phyloP scores from a whole-genome alignment of 2,113 vertebrate species.

The Caretta caretta region DNA sequence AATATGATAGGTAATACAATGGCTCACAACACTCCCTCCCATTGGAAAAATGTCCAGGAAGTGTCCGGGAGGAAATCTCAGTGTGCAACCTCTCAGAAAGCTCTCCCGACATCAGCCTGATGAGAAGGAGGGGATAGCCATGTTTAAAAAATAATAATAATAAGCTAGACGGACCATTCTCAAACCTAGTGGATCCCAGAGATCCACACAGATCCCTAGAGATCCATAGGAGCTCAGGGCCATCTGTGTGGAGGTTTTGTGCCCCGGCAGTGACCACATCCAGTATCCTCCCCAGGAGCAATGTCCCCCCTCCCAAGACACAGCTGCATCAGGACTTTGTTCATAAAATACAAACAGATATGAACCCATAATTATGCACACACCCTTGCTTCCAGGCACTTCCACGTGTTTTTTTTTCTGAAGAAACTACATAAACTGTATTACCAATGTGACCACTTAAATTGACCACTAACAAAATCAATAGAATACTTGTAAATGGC shows the following conservation, averaged over 20 bases:
- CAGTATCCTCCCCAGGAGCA: neutral
- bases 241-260: neutral
- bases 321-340: neutral
- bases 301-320: accelerated
- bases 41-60: neutral
- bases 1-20: neutral
- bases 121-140: neutral
- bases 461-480: neutral
- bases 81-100: neutral
- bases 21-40: neutral
- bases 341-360: accelerated
- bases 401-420: neutral
- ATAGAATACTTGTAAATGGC: neutral
- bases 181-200: neutral
- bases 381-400: no score
- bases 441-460: accelerated
- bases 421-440: accelerated
- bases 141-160: neutral
- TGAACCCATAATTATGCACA: accelerated
- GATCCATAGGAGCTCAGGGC: neutral
- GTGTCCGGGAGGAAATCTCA: neutral
- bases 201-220: accelerated
- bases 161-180: neutral
- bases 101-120: neutral
- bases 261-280: accelerated